Evolutionary conservation across 2,888 invertebrate species (phyloP).

Genomic region (Amiota mariae): DNA sequence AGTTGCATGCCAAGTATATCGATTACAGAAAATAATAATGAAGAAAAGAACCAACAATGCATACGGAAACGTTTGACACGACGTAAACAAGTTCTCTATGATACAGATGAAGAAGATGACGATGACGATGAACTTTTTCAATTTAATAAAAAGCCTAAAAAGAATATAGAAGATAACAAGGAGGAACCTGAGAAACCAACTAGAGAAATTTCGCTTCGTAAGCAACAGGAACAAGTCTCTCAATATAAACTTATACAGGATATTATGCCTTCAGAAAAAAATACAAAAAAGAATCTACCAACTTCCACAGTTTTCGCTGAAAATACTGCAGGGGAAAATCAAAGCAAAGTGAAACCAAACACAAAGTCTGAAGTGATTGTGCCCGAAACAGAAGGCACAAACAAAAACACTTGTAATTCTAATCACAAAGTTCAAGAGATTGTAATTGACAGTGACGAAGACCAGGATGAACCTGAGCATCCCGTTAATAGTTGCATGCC

Average conservation of each 20-base stretch:
- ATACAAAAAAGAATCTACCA: conserved; percentile 27
- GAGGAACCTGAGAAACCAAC: neutral
- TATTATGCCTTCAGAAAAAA: conserved; percentile 42
- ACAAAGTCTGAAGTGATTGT: conserved; percentile 42
- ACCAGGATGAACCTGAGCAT: neutral
- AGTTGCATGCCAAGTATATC: conserved; percentile 19
- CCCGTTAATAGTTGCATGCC: conserved; percentile 7
- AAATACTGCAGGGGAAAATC: conserved; percentile 35
- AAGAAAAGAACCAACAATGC: conserved; percentile 10
- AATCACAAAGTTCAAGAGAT: neutral
- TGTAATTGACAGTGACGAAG: conserved; percentile 12
- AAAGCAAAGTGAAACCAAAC: neutral
- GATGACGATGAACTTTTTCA: conserved; percentile 45
- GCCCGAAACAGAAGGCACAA: conserved; percentile 55
- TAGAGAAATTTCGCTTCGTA: neutral
- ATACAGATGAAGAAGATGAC: conserved; percentile 35
- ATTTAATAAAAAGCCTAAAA: conserved; percentile 42
- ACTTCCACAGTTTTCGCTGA: conserved; percentile 46
- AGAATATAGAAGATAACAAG: neutral
- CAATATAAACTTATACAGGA: conserved; percentile 74
- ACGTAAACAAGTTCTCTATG: conserved; percentile 15
- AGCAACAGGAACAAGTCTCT: conserved; percentile 64
- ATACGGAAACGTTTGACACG: conserved; percentile 5
- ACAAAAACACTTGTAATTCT: neutral
- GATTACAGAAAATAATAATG: conserved; percentile 24